Evolutionary conservation across 1,140 invertebrate genomes (phyloP), one percentile per base, ranked within the genome.

Genomic region (Drosophila kanapiae): DNA sequence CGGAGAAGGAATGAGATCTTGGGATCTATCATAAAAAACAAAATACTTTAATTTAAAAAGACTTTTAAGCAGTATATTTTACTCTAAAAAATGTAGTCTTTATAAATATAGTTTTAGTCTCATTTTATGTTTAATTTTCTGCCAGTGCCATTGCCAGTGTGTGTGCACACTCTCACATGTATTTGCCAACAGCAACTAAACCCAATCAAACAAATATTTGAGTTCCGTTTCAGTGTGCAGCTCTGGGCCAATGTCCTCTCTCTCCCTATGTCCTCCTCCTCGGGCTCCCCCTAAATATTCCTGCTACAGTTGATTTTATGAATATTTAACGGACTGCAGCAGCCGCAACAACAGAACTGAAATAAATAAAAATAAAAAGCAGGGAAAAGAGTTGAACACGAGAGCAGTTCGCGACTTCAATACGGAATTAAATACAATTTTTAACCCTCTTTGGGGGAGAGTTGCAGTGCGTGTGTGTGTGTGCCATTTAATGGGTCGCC

Each of bases 121-220:
- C n/a, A 3, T 10, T 23, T 23, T 2, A 3, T 23, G 23, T 23
- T 23, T 23, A 23, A 23, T 62, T 65, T 69, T 33, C 18, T 11
- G 10, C 0, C 16, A 35, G 67, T 75, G 35, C 10, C 18, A 1
- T 13, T 61, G 45, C 43, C 35, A 60, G 42, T 59, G 27, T 38
- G 27, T 43, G 59, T 58, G 37, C 31, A 59, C 43, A 23, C 23
- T 23, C 23, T 65, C 56, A 45, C 27, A 74, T 58, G 49, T 67
- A 60, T 81, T 75, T 64, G 71, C 70, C 76, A 80, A 61, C 64
- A 71, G 82, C 68, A 77, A 74, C 78, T 78, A 85, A 85, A 78
- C 60, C 75, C 72, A 70, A 80, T 86, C 79, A 75, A 61, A 86
- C 67, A 82, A 87, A 86, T 86, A 86, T 86, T 87, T 86, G 83